Evolutionary conservation across 2,113 vertebrate genomes (phyloP).

Genomic region (Syrrhaptes paradoxus): DNA sequence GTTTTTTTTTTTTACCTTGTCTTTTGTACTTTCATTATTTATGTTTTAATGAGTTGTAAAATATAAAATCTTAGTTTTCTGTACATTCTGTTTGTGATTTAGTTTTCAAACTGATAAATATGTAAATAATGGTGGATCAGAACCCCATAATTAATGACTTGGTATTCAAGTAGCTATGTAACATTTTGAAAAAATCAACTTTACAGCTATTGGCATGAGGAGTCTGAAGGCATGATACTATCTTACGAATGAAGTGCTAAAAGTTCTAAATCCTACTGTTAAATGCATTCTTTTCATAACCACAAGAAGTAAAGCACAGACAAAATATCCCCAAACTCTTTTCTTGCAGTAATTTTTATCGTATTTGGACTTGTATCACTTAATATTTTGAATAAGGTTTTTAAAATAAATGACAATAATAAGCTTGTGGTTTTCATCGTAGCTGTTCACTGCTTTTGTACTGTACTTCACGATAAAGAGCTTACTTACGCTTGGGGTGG

Average conservation of each 20-base stretch:
- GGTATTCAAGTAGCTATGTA: conserved; percentile 1
- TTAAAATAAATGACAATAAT: conserved; percentile 74
- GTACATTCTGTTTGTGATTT: conserved; percentile 56
- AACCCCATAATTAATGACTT: conserved; percentile 40
- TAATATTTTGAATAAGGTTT: conserved; percentile 80
- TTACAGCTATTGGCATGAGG: neutral
- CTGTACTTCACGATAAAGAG: neutral
- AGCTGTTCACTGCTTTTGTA: neutral
- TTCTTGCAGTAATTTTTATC: conserved; percentile 73
- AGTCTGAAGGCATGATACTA: neutral
- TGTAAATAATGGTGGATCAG: conserved; percentile 70
- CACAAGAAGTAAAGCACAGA: conserved; percentile 46
- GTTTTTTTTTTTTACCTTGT: neutral
- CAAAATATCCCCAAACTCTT: conserved; percentile 42
- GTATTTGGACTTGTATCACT: conserved; percentile 76
- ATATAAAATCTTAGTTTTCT: conserved; percentile 61
- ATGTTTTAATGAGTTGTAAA: conserved; percentile 68
- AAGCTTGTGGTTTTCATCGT: conserved; percentile 16
- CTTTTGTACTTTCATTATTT: conserved; percentile 51
- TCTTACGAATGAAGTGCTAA: neutral
- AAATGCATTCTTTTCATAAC: neutral
- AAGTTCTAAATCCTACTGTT: neutral
- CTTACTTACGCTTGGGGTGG: neutral
- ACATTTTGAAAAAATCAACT: neutral
- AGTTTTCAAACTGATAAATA: conserved; percentile 27